phyloP scores from a whole-genome alignment of 64 coral and sea anemone genomes.

The Montipora foliosa region DNA sequence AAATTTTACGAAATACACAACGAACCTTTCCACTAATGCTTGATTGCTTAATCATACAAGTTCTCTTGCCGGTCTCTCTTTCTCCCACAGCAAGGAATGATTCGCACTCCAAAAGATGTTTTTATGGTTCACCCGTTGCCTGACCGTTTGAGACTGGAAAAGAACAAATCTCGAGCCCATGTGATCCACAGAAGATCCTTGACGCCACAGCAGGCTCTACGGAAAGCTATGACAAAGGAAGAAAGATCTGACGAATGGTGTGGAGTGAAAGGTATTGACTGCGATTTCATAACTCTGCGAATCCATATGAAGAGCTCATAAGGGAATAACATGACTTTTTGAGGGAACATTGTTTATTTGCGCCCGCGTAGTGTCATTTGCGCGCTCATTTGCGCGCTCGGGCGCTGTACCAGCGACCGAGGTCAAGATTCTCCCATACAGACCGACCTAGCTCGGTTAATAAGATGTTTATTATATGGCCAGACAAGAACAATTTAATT shows the following conservation, averaged over 20 bases:
- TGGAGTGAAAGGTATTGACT: conserved; percentile 57
- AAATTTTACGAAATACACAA: neutral
- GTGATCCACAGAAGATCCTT: conserved; percentile 48
- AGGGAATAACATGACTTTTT: no score
- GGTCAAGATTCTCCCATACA: no score
- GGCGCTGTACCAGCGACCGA: no score
- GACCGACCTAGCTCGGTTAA: no score
- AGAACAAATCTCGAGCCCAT: conserved; percentile 55
- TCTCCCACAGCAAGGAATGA: conserved; percentile 39
- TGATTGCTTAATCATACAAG: neutral
- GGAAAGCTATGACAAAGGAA: neutral
- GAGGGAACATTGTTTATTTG: no score
- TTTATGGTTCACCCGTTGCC: conserved; percentile 54
- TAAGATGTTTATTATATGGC: no score
- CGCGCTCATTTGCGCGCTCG: no score
- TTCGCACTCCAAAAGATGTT: conserved; percentile 52
- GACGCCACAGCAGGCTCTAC: neutral
- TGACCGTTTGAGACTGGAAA: conserved; percentile 36
- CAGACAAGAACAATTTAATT: no score
- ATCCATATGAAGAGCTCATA: neutral
- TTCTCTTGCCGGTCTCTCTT: neutral
- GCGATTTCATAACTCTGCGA: neutral
- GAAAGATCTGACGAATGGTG: conserved; percentile 59
- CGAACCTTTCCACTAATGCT: neutral
- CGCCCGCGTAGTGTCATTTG: no score